Evolutionary conservation across 53 echinoderm and acorn worm species (phyloP), one percentile per base, ranked within the genome.

Genomic region (Luidia sarsii): DNA sequence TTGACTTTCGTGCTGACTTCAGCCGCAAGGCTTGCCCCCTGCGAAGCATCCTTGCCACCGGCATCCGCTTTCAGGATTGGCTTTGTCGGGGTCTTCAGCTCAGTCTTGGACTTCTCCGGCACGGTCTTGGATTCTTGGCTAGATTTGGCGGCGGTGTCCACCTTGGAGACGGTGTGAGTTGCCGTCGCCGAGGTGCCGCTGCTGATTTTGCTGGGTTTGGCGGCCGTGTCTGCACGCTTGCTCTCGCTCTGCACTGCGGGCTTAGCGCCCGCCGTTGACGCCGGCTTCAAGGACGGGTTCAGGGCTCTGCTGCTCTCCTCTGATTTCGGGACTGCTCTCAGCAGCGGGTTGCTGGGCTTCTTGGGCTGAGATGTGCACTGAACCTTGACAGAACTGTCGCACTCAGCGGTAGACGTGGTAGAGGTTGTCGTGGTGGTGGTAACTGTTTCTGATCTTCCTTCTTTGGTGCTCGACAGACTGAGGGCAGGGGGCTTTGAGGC

Each of bases 351-450:
- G 36, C 14, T 30, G 0, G 43, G 30, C 45, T 77, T 77, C 39
- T 77, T 77, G 45, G 62, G 60, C 31, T 77, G 77, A 21, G 46
- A 13, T 43, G 77, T 60, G 32, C 77, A 60, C 33, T 61, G 77
- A 7, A 60, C 30, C 61, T 62, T 77, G 5, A 23, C 60, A 48
- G 55, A 46, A 55, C 30, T 77, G 32, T 77, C 77, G n/a, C 32
- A 31, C 43, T 77, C 77, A 27, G 28, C n/a, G 55, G 46, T 46
- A 36, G 77, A 39, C 19, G 45, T 16, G 11, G 77, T 41, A 36
- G 77, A 39, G 16, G 45, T 16, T 14, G 77, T 41, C 9, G 77
- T 29, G 3, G 45, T 27, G 57, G 31, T 59, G 4, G 75, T 22
- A 24, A 39, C 56, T 55, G 45, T 23, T n/a, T 59, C 77, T 2